These are phyloP conservation scores for Caenorhabditis doughertyi DNA, from an alignment of 2,888 invertebrate species.

Conservation along the genomic window DNA sequence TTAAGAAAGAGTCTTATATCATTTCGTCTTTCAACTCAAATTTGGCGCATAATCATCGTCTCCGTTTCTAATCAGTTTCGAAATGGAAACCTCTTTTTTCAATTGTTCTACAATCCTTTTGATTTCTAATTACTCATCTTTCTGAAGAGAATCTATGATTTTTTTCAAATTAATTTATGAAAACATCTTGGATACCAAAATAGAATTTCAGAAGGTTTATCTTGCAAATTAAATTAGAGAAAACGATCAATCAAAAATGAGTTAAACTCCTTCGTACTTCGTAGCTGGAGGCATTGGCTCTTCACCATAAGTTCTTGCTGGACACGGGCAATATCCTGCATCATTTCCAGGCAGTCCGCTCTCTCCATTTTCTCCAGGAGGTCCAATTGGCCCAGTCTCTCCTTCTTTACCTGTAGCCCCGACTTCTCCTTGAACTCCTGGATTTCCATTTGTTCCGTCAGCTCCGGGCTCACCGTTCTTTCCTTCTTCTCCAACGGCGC, in stretches of 20 bases:
- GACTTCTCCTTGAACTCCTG: conserved; percentile 28
- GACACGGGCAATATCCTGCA: conserved; percentile 55
- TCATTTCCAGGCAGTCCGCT: conserved; percentile 26
- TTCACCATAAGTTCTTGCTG: conserved; percentile 29
- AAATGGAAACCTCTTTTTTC: background rate
- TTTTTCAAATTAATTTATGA: background rate
- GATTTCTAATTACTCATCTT: too few relatives aligned
- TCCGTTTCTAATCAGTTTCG: background rate
- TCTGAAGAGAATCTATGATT: too few relatives aligned
- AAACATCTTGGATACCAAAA: too few relatives aligned
- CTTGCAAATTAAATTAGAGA: background rate
- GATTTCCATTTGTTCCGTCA: conserved; percentile 33
- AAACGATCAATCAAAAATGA: conserved; percentile 18
- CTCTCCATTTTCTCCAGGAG: conserved; percentile 27
- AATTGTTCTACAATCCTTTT: background rate
- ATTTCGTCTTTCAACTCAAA: conserved; percentile 6
- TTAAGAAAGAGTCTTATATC: background rate
- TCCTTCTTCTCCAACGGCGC: conserved; percentile 22
- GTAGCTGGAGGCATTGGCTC: conserved; percentile 44
- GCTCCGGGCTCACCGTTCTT: conserved; percentile 31
- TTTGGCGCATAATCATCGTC: conserved; percentile 24
- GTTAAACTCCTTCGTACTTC: conserved; percentile 16
- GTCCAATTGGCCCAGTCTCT: conserved; percentile 39
- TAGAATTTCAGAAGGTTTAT: background rate
- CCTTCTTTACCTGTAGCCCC: conserved; percentile 42